A percentile compares a stretch with the other conserved stretches of the same genome.
Conservation (phyloP, 2,888 invertebrate species). For the Pantelozetes paolii region DNA sequence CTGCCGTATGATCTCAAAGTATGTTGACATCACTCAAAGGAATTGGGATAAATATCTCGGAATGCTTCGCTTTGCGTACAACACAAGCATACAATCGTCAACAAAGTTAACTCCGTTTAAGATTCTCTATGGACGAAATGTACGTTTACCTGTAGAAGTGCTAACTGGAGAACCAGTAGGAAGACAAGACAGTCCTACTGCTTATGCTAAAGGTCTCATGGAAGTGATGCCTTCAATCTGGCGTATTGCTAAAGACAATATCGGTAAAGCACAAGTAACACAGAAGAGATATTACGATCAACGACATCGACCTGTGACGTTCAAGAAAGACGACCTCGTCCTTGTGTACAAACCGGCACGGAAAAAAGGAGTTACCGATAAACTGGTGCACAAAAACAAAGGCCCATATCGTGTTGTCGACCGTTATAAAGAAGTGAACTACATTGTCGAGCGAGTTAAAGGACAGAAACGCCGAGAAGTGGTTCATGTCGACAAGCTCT, state of each 20-base stretch:
- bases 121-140: conserved; percentile 45
- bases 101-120: conserved; percentile 45
- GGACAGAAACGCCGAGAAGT: background rate
- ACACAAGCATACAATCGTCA: conserved; percentile 43
- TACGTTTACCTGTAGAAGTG: conserved; percentile 45
- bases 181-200: background rate
- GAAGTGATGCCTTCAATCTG: background rate
- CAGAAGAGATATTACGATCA: conserved; percentile 2
- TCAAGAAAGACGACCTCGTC: conserved; percentile 9
- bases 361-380: conserved; percentile 8
- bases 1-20: conserved; percentile 44
- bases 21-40: conserved; percentile 41
- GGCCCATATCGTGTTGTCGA: conserved; percentile 29
- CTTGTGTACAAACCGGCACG: background rate
- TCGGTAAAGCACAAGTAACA: background rate
- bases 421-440: background rate
- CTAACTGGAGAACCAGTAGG: conserved; percentile 3
- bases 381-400: conserved; percentile 7
- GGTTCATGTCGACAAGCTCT: background rate
- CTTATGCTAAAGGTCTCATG: background rate
- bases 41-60: conserved; percentile 45
- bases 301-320: background rate
- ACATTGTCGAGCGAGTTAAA: background rate
- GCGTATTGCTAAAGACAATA: background rate
- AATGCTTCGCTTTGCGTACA: conserved; percentile 45